These are phyloP conservation scores for Leptestheria dahalacensis DNA, from an alignment of 1,140 invertebrate genomes.

Conservation along the genomic window DNA sequence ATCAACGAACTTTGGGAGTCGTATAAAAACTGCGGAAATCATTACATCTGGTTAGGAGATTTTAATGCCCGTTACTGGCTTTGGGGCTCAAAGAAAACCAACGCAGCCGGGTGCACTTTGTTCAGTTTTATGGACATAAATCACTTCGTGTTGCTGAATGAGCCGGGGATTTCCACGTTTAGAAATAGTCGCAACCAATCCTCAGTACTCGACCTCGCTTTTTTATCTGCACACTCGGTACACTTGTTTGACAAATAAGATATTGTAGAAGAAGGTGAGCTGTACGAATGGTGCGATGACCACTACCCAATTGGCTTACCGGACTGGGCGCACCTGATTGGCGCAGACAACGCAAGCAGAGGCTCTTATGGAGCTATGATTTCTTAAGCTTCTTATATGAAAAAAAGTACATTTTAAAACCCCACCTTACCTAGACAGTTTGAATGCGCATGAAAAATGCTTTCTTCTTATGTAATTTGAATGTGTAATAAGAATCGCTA, in stretches of 20 bases:
- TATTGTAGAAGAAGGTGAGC: background rate
- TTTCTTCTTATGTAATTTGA: no score
- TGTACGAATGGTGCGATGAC: background rate
- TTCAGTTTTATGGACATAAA: background rate
- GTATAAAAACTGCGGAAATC: background rate
- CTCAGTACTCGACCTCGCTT: background rate
- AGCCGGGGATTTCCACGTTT: background rate
- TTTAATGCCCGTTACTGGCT: background rate
- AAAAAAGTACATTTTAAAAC: no score
- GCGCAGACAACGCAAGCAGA: no score
- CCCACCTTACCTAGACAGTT: no score
- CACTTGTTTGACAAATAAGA: background rate
- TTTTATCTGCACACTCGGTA: background rate
- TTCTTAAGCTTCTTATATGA: no score
- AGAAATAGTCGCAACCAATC: background rate
- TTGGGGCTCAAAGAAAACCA: background rate
- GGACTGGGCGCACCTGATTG: no score
- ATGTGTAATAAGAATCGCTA: no score
- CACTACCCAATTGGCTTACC: background rate
- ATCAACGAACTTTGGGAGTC: background rate
- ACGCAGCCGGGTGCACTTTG: background rate
- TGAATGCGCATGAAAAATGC: no score
- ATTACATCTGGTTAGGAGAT: background rate
- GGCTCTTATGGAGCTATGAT: no score
- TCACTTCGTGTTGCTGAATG: background rate